Evolutionary conservation across 1,140 invertebrate species (phyloP), one percentile per base, ranked within the genome.

Genomic region (Zophobas morio): DNA sequence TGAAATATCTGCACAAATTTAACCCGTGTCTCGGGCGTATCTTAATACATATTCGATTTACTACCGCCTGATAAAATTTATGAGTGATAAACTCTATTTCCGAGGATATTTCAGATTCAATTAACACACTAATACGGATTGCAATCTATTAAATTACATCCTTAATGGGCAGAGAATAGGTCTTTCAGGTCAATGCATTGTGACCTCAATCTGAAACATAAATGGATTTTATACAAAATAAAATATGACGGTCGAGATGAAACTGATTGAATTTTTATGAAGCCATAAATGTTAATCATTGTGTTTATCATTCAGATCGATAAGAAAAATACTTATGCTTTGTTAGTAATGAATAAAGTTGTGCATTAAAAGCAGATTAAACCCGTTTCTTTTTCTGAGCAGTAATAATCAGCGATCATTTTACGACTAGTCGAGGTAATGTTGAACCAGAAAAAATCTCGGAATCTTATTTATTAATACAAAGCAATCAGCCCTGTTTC

Each of bases 191-290:
- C 49, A 51, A 6, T 51, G 49, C 49, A 51, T 51, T 51, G 3
- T 51, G 49, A 2, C 49, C 49, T 51, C 49, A 51, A 2, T 20
- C 49, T 51, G 49, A 51, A 51, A 20, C 39, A 6, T 66, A n/a
- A 63, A 20, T 20, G 36, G 42, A 32, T 66, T 42, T 66, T 57
- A 34, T 42, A n/a, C 20, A 40, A 66, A 40, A 51, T 51, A 4
- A 20, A 51, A 20, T 51, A 2, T 51, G n/a, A 51, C 49, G 49
- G 6, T 46, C 6, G 34, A 36, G 36, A 32, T 39, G 39, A 66
- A 66, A 66, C 39, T 66, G 60, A 66, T 66, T 66, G 60, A 66
- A 66, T 66, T 66, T 66, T 66, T 66, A 66, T 66, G 37, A 42
- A 1, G 1, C 60, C 20, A 66, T 66, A 66, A 66, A 66, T 66